Evolutionary conservation across 2,113 vertebrate species (phyloP), one percentile per base, ranked within the genome.

Genomic region (Hemichromis elongatus): DNA sequence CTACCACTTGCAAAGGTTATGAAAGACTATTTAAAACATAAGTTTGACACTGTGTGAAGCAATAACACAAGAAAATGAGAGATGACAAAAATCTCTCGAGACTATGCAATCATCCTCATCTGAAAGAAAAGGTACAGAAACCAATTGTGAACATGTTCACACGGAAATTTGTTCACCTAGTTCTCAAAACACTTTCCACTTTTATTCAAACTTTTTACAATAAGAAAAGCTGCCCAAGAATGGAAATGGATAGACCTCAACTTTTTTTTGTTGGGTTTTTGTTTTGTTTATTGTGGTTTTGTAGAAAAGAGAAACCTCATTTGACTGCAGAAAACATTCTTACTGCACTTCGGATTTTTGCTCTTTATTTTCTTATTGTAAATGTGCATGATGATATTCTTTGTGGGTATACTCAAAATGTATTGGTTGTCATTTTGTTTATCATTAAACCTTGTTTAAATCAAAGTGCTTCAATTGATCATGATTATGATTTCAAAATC

Each of bases 1-100:
- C 96, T 99, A 75, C 98, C 98, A 10, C 97, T 99, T 88, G 98
- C 98, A 93, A 99, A 98, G 96, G 98, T 99, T 94, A 99, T 99
- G 96, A 99, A 99, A 96, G 98, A 99, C 97, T 99, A 99, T 96
- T 97, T 99, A 96, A 99, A 98, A 97, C 98, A 99, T 94, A 99
- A 98, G 96, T 99, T 98, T 92, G 98, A 99, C 94, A 96, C 94
- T 83, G 97, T 99, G 96, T 99, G 96, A 98, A 93, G 11, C 77
- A 26, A 8, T 33, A 18, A 54, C n/a, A 81, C 13, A 3, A 50
- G 37, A 57, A 59, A 19, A n/a, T 78, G 14, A 59, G 57, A 79
- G 26, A 50, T 28, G 21, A 66, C 50, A 5, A 12, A 45, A 56
- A 66, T 75, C 75, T 59, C 73, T 85, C 50, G 66, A 95, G 93